Evolutionary conservation across 2,113 vertebrate genomes (phyloP).

Genomic region (Megaceryle torquata): DNA sequence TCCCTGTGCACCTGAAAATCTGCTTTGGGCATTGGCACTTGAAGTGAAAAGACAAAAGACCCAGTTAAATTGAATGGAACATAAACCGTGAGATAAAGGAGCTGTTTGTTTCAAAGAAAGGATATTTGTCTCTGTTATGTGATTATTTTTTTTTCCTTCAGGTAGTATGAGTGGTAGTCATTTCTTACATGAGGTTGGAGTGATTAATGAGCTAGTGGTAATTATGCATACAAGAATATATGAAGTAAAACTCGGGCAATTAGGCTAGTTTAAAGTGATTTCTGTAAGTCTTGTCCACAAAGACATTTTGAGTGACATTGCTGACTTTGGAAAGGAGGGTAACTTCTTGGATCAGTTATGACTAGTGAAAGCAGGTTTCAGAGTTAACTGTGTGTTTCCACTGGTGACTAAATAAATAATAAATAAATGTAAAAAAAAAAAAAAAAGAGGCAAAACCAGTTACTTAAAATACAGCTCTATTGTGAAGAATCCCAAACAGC

Average conservation of each 20-base stretch:
- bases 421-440: background rate
- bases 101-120: background rate
- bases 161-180: background rate
- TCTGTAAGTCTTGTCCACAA: background rate
- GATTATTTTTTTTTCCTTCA: background rate
- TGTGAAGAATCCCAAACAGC: background rate
- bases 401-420: background rate
- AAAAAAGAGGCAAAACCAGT: background rate
- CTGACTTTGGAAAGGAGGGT: background rate
- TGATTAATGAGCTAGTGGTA: background rate
- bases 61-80: background rate
- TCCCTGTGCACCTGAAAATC: background rate
- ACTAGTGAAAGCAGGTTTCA: background rate
- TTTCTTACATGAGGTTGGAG: background rate
- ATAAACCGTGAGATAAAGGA: background rate
- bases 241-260: background rate
- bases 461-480: background rate
- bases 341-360: background rate
- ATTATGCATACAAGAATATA: background rate
- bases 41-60: background rate
- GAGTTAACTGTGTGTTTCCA: background rate
- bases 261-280: background rate
- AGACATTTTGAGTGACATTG: background rate
- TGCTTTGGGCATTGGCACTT: background rate
- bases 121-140: background rate